These are phyloP conservation scores for Brotula barbata DNA, from an alignment of 2,797 vertebrate species.

Conservation along the genomic window DNA sequence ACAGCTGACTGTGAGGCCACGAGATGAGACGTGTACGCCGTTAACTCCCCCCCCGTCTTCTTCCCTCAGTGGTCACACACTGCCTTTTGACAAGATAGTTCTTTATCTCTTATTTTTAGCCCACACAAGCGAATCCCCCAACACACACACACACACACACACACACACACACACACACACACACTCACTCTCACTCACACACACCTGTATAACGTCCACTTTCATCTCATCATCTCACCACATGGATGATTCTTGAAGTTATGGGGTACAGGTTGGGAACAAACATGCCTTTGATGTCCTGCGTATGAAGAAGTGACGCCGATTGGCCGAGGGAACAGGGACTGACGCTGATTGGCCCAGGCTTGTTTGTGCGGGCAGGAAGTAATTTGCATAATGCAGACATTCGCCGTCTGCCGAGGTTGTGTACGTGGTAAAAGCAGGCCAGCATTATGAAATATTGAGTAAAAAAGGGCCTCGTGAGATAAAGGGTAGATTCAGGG, in stretches of 20 bases:
- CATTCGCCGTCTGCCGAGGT: conserved; percentile 68
- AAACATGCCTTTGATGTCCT: conserved; percentile 63
- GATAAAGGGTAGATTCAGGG: conserved; percentile 10
- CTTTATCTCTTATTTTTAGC: too few relatives aligned
- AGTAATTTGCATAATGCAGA: conserved; percentile 77
- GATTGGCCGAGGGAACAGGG: conserved; percentile 75
- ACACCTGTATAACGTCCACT: conserved; percentile 18
- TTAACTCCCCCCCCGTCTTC: too few relatives aligned
- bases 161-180: not conserved
- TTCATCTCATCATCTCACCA: conserved; percentile 38
- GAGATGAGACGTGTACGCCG: too few relatives aligned
- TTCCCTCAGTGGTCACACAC: too few relatives aligned
- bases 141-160: too few relatives aligned
- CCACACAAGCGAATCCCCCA: too few relatives aligned
- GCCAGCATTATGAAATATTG: conserved; percentile 50
- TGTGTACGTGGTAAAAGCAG: conserved; percentile 45
- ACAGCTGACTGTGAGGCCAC: not conserved
- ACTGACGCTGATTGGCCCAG: conserved; percentile 80
- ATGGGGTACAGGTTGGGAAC: conserved; percentile 31
- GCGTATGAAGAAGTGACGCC: conserved; percentile 72
- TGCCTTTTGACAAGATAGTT: too few relatives aligned
- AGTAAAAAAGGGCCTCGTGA: conserved; percentile 29
- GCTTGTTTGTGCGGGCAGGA: conserved; percentile 74
- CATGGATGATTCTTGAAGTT: conserved; percentile 48
- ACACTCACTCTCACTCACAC: too few relatives aligned